Evolutionary conservation across 1,140 invertebrate genomes (phyloP).

Genomic region (Sitodiplosis mosellana): DNA sequence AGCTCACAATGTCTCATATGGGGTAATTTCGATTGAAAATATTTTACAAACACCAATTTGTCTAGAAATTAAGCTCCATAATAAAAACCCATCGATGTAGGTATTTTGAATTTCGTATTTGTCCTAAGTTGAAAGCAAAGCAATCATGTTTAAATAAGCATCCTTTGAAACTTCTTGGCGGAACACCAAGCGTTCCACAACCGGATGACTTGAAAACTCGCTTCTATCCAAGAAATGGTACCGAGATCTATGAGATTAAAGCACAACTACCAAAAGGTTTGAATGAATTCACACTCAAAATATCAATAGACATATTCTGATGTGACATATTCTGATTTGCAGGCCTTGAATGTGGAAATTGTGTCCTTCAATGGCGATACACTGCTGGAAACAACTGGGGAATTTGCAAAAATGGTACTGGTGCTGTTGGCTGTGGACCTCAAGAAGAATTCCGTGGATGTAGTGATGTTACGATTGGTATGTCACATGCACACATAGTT

Average conservation of each 20-base stretch:
- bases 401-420: slow-evolving; percentile 43
- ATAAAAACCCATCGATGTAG: too few species aligned
- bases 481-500: too few species aligned
- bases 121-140: slow-evolving; percentile 40
- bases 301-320: not conserved
- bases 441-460: slow-evolving; percentile 78
- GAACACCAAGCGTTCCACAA: slow-evolving; percentile 15
- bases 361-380: slow-evolving; percentile 67
- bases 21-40: too few species aligned
- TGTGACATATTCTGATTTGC: not conserved
- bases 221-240: slow-evolving; percentile 59
- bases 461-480: slow-evolving; percentile 56
- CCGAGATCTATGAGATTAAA: slow-evolving; percentile 54
- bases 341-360: slow-evolving; percentile 49
- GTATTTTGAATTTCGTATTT: slow-evolving; percentile 75
- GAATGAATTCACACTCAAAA: not conserved
- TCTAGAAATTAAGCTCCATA: too few species aligned
- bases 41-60: too few species aligned
- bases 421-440: slow-evolving; percentile 59
- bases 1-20: slow-evolving; percentile 59
- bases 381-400: slow-evolving; percentile 67
- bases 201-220: slow-evolving; percentile 26
- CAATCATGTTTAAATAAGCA: slow-evolving; percentile 62
- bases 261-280: slow-evolving; percentile 42
- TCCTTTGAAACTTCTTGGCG: slow-evolving; percentile 36